These are phyloP conservation scores for Tinea pellionella DNA, from an alignment of 2,888 invertebrate genomes.

Conservation along the genomic window DNA sequence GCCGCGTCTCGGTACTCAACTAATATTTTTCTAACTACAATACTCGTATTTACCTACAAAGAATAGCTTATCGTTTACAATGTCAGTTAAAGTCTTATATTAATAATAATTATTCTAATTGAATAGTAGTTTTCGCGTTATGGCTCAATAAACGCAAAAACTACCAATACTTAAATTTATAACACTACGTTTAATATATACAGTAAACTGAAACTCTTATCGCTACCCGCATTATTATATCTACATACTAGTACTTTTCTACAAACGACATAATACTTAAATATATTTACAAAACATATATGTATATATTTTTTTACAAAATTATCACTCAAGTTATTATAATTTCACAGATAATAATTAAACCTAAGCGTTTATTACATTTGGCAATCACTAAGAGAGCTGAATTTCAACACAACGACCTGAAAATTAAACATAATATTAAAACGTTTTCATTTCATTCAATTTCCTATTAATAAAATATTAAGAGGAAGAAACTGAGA, in stretches of 20 bases:
- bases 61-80: not conserved
- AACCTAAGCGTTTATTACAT: not conserved
- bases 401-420: not conserved
- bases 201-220: not conserved
- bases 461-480: not conserved
- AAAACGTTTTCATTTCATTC: not conserved
- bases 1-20: too few species aligned
- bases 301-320: not conserved
- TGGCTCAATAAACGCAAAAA: constrained; percentile 18
- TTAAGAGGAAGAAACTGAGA: not conserved
- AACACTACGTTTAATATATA: constrained; percentile 7
- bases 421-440: not conserved
- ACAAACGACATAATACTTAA: not conserved
- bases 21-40: not conserved
- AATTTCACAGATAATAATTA: not conserved
- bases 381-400: constrained; percentile 2
- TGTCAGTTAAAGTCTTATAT: not conserved
- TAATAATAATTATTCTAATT: not conserved
- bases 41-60: not conserved
- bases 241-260: not conserved
- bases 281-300: not conserved
- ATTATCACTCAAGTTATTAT: not conserved
- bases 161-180: constrained; percentile 7
- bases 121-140: constrained; percentile 16
- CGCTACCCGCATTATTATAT: not conserved